Percentiles rank a stretch among this genome's conserved stretches.
phyloP scores from a whole-genome alignment of 2,113 vertebrate species.

The Daubentonia madagascariensis region DNA sequence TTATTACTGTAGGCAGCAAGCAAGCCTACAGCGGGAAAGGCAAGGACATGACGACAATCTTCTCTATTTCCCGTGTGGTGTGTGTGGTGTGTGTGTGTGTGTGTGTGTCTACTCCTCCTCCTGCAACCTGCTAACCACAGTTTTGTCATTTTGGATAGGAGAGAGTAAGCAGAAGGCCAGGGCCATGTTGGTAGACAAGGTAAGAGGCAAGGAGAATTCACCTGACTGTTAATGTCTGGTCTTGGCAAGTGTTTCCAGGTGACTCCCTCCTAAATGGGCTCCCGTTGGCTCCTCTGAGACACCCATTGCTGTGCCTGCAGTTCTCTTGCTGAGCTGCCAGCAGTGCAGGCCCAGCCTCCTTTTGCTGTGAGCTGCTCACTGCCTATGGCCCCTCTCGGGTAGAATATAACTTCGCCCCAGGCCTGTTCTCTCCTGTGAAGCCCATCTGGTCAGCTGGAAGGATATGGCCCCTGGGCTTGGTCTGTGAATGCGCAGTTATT shows the following conservation, averaged over 20 bases:
- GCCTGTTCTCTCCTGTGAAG: not conserved
- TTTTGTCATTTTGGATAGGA: not conserved
- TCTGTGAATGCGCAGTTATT: not conserved
- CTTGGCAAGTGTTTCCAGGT: not conserved
- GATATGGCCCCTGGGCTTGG: not conserved
- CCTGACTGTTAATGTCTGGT: not conserved
- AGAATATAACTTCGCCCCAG: not conserved
- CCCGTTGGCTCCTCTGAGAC: not conserved
- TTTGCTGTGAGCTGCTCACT: not conserved
- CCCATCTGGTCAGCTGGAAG: not conserved
- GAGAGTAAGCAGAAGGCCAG: accelerated
- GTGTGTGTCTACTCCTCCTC: not conserved
- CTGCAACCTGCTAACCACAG: not conserved
- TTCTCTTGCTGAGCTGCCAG: too few species aligned
- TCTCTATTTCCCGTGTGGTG: not conserved
- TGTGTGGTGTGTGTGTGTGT: too few species aligned
- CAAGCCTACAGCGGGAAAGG: not conserved
- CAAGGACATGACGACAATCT: not conserved
- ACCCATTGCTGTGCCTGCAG: not conserved
- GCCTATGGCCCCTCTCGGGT: not conserved
- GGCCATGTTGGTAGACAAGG: not conserved
- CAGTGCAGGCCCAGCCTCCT: not conserved
- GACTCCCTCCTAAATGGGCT: not conserved
- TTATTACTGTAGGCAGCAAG: not conserved
- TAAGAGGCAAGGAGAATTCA: not conserved